Percentiles rank a stretch among this genome's conserved stretches.
phyloP scores from a whole-genome alignment of 2,113 vertebrate genomes.

The Osmerus mordax region DNA sequence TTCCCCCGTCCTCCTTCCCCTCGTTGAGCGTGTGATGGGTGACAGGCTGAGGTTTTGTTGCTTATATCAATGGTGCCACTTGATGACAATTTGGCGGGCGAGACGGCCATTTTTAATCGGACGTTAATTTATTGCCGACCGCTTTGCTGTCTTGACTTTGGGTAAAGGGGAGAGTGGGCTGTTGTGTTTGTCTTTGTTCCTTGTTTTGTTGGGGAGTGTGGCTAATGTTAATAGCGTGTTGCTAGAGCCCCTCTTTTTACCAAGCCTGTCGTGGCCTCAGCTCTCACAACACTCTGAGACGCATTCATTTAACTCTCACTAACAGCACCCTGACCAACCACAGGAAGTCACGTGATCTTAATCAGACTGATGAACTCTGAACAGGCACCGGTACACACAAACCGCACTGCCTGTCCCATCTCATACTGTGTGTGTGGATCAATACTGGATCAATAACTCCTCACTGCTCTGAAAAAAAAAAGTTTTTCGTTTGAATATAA shows the following conservation, averaged over 20 bases:
- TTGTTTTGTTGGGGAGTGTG: conserved; percentile 67
- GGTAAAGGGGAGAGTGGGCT: conserved; percentile 60
- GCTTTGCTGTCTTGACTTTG: conserved; percentile 55
- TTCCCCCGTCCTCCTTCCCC: conserved; percentile 61
- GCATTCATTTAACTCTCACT: neutral
- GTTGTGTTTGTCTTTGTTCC: conserved; percentile 67
- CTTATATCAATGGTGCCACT: conserved; percentile 66
- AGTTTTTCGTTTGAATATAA: too few relatives aligned
- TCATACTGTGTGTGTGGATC: too few relatives aligned
- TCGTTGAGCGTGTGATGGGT: conserved; percentile 65
- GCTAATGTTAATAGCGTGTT: conserved; percentile 70
- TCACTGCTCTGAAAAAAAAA: too few relatives aligned
- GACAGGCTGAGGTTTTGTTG: conserved; percentile 62
- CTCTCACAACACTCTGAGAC: neutral
- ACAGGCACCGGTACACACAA: too few relatives aligned
- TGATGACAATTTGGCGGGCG: conserved; percentile 65
- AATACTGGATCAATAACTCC: too few relatives aligned
- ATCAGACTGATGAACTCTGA: too few relatives aligned
- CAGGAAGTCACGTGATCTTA: too few relatives aligned
- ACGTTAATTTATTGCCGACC: conserved; percentile 66
- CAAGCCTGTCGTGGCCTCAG: conserved; percentile 43
- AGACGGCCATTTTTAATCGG: conserved; percentile 69
- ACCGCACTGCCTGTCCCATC: too few relatives aligned
- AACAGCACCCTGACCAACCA: too few relatives aligned
- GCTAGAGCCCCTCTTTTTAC: conserved; percentile 53